Base-by-base conservation (phyloP, 1,140 invertebrate species). In the Drosophila athabasca region DNA sequence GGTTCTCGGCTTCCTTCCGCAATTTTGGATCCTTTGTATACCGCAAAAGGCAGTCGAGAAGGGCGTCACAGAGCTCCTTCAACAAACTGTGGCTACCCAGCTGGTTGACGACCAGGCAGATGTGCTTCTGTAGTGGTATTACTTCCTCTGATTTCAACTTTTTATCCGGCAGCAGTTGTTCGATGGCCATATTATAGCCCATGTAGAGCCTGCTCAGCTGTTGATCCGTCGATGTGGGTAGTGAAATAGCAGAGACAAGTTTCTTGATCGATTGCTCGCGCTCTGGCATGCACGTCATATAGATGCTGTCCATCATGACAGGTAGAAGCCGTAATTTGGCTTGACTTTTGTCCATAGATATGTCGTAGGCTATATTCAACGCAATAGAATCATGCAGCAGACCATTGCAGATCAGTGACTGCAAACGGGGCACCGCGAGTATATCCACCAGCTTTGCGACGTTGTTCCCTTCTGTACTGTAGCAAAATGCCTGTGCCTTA, bases 41-140 rank as follows among this genome's bases (percentile, higher is more conserved):
- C 0, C 66, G 61, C 0, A 62, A 6, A 1, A 41, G 77, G 50
- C 67, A 81, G n/a, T 78, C 46, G 1, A 85, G n/a, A 13, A 91
- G 22, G 0, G 82, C 65, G 4, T 79, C 59, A 11, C 81, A 62
- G 0, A 90, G 64, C 11, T 55, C 57, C 19, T 67, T 53, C 7
- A 82, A 6, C 11, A 91, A 46, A 0, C 44, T 41, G 13, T 70
- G 26, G 45, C 82, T 91, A 22, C 81, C 72, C 26, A 91, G 46
- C 35, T 68, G 71, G 9, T 49, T 44, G 4, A 88, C n/a, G 2
- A 88, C 79, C 7, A 76, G 31, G 24, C 75, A 66, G 2, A 87
- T 22, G 4, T 72, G 24, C 0, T 50, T 15, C 15, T 84, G 64
- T 0, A 24, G 8, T 4, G 55, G 39, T 2, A 82, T 2, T 13